These are phyloP conservation scores for Peromyscus maniculatus DNA, from an alignment of 2,113 vertebrate genomes.

Conservation along the genomic window DNA sequence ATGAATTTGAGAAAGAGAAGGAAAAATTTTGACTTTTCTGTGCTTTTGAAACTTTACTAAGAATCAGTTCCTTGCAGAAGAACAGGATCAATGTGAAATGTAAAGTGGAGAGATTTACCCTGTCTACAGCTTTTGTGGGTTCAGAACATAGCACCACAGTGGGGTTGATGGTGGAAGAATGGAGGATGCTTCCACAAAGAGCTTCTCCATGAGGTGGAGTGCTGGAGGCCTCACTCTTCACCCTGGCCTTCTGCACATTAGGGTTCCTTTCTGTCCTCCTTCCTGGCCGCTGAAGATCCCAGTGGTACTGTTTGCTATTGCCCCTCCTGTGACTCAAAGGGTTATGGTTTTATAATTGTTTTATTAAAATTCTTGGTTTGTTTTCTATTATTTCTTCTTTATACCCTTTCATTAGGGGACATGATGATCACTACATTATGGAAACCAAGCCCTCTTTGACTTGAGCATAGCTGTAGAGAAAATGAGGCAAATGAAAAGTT, in stretches of 20 bases:
- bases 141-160: background rate
- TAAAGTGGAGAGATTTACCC: too few relatives aligned
- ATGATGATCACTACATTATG: background rate
- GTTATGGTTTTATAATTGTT: background rate
- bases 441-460: background rate
- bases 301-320: background rate
- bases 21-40: background rate
- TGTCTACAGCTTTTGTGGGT: background rate
- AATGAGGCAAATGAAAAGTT: slow-evolving; percentile 43
- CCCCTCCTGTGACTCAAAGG: background rate
- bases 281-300: background rate
- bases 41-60: background rate
- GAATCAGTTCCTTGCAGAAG: background rate
- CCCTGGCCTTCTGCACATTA: too few relatives aligned
- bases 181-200: background rate
- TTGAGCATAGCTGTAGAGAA: slow-evolving; percentile 14
- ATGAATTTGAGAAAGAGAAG: background rate
- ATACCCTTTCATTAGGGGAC: background rate
- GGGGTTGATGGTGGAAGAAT: background rate
- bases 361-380: background rate
- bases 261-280: background rate
- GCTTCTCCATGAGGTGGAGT: background rate
- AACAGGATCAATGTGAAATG: background rate
- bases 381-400: background rate
- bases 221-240: background rate